Evolutionary conservation across 2,113 vertebrate genomes (phyloP).

Genomic region (Reinhardtius hippoglossoides): DNA sequence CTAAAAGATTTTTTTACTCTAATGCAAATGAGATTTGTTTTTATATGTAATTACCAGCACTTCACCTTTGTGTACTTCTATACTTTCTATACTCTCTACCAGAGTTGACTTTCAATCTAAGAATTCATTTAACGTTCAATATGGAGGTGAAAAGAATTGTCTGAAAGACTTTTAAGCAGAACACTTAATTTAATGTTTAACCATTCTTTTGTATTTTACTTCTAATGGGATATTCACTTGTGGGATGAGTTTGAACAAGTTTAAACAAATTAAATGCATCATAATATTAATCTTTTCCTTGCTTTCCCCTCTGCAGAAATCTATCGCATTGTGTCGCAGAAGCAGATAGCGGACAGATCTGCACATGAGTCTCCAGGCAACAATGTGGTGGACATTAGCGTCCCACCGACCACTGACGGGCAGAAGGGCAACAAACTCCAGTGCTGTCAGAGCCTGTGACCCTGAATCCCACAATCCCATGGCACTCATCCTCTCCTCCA

Average conservation of each 20-base stretch:
- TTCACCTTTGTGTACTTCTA: not conserved
- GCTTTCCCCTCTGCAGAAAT: slow-evolving; percentile 85
- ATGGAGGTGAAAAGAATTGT: no score
- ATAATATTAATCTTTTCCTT: not conserved
- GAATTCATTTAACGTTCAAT: no score
- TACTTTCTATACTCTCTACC: no score
- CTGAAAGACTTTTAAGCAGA: no score
- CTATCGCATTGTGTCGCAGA: slow-evolving; percentile 97
- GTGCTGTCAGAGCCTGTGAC: slow-evolving; percentile 98
- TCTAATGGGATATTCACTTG: not conserved
- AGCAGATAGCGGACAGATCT: slow-evolving; percentile 94
- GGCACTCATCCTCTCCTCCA: slow-evolving; percentile 42
- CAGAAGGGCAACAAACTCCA: slow-evolving; percentile 95
- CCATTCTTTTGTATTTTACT: no score
- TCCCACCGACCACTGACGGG: slow-evolving; percentile 94
- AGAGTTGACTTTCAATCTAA: no score
- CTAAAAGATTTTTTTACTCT: no score
- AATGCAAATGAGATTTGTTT: no score
- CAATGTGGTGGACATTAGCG: slow-evolving; percentile 97
- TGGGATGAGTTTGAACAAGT: not conserved
- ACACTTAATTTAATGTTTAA: no score
- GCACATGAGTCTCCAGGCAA: slow-evolving; percentile 96
- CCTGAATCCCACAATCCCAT: slow-evolving; percentile 27
- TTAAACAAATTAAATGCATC: not conserved
- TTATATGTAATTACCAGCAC: not conserved